These are phyloP conservation scores for Syrmaticus mikado DNA, from an alignment of 2,113 vertebrate species.

Conservation along the genomic window DNA sequence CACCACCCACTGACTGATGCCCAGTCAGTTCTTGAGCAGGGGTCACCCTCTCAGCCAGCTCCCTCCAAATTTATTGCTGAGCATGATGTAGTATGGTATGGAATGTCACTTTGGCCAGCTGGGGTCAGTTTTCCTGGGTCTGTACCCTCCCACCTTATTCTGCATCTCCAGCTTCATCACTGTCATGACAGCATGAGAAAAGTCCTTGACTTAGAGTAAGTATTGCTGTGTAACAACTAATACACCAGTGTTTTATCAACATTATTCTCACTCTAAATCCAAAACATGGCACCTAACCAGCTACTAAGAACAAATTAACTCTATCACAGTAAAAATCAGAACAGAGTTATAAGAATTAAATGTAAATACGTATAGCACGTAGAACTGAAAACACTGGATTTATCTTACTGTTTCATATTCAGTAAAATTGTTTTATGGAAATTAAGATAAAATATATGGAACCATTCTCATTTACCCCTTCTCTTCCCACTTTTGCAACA, in stretches of 20 bases:
- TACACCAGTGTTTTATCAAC: not conserved
- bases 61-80: not conserved
- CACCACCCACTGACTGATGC: not conserved
- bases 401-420: not conserved
- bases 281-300: not conserved
- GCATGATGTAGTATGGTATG: not conserved
- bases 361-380: not conserved
- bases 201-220: not conserved
- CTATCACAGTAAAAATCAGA: not conserved
- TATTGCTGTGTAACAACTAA: not conserved
- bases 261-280: not conserved
- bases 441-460: not conserved
- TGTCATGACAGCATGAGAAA: not conserved
- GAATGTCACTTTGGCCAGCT: not conserved
- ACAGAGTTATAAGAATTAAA: not conserved
- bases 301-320: not conserved
- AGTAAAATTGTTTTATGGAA: not conserved
- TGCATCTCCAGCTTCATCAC: not conserved
- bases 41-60: not conserved
- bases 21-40: not conserved
- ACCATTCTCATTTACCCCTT: accelerated
- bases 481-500: accelerated
- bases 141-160: not conserved
- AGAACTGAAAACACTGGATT: not conserved
- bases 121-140: not conserved